Conservation (phyloP, 2,888 invertebrate species). For the Volucella inflata region DNA sequence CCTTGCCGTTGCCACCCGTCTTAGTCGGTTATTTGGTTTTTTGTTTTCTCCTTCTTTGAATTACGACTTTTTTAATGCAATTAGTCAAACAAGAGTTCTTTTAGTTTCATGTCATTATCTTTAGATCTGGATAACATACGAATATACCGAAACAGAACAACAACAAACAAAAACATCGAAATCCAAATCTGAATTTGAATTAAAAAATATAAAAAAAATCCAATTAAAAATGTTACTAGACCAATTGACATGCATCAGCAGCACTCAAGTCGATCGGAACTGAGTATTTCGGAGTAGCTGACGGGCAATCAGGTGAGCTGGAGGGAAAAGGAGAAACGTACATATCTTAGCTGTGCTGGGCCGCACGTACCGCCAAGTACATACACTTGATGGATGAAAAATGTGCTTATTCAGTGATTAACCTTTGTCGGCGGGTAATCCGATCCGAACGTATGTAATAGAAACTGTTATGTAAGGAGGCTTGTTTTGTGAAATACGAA, state of each 20-base stretch:
- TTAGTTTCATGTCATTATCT: constrained; percentile 51
- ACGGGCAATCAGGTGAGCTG: background rate
- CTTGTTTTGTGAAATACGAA: constrained; percentile 34
- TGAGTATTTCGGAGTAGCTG: constrained; percentile 21
- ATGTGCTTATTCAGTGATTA: constrained; percentile 68
- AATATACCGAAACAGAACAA: background rate
- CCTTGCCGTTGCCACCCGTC: background rate
- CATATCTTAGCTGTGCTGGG: constrained; percentile 40
- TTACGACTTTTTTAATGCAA: constrained; percentile 24
- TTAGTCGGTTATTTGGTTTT: background rate
- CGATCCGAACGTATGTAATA: constrained; percentile 37
- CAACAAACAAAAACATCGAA: constrained; percentile 64
- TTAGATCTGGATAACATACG: constrained; percentile 37
- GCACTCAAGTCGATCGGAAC: constrained; percentile 64
- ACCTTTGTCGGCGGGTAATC: constrained; percentile 63
- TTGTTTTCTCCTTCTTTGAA: too few species aligned
- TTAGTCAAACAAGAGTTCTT: constrained; percentile 48
- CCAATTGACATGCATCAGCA: constrained; percentile 73
- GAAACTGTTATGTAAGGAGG: constrained; percentile 56
- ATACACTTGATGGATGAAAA: constrained; percentile 56
- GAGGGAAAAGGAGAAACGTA: background rate
- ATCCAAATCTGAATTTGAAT: background rate
- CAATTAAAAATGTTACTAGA: constrained; percentile 71
- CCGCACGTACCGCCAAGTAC: constrained; percentile 33
- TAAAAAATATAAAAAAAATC: constrained; percentile 52